Percentiles rank a stretch among this genome's conserved stretches.
Evolutionary conservation across 2,888 invertebrate genomes (phyloP).

Genomic region (Amphipyra tragopoginis): DNA sequence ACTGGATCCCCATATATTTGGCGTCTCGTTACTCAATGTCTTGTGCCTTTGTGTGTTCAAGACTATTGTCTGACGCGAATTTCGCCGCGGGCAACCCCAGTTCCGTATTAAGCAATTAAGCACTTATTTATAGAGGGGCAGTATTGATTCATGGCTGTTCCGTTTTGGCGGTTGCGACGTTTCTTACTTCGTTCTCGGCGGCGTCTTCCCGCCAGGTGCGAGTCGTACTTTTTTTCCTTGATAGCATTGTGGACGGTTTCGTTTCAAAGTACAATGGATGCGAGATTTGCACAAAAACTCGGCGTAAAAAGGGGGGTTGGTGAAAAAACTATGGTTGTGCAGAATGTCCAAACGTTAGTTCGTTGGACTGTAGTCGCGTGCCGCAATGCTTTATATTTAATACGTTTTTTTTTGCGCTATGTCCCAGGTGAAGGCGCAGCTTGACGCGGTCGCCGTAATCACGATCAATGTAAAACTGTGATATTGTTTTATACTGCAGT

Average conservation of each 20-base stretch:
- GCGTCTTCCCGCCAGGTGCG: slow-evolving; percentile 85
- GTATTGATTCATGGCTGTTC: slow-evolving; percentile 77
- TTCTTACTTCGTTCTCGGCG: slow-evolving; percentile 54
- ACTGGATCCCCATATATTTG: slow-evolving; percentile 81
- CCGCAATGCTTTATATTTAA: slow-evolving; percentile 74
- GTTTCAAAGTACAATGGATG: slow-evolving; percentile 80
- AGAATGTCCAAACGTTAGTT: slow-evolving; percentile 66
- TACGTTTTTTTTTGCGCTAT: slow-evolving; percentile 68
- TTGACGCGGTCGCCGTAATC: slow-evolving; percentile 56
- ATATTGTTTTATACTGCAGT: slow-evolving; percentile 21
- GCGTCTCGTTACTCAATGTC: slow-evolving; percentile 87
- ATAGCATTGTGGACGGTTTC: slow-evolving; percentile 80
- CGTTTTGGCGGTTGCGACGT: slow-evolving; percentile 70
- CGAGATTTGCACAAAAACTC: slow-evolving; percentile 88
- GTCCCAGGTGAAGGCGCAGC: slow-evolving; percentile 63
- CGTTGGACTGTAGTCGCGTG: slow-evolving; percentile 81
- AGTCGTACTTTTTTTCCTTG: slow-evolving; percentile 72
- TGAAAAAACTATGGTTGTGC: slow-evolving; percentile 66
- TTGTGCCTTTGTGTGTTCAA: slow-evolving; percentile 75
- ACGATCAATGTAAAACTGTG: slow-evolving; percentile 10
- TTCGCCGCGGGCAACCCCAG: slow-evolving; percentile 66
- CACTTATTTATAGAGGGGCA: slow-evolving; percentile 80
- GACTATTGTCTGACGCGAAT: slow-evolving; percentile 75
- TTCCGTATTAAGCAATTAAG: slow-evolving; percentile 78
- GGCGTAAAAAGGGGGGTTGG: slow-evolving; percentile 74